A percentile compares a stretch with the other conserved stretches of the same genome.
Conservation (phyloP, 2,797 vertebrate genomes). For the Sebastes wilsoni region DNA sequence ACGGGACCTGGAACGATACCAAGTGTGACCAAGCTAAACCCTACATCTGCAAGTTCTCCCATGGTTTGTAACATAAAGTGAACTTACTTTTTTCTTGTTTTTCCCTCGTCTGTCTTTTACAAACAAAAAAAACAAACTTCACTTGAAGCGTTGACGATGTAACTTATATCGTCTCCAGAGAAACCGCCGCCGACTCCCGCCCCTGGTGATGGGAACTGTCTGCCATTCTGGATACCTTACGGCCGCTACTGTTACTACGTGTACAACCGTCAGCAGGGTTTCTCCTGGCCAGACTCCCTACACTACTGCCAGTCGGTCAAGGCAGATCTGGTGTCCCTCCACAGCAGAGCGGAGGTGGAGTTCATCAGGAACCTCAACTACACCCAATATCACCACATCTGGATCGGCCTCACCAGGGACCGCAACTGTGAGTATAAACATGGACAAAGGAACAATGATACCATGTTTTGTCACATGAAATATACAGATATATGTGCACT, state of each 20-base stretch:
- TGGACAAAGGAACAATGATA: background rate
- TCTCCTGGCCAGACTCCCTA: constrained; percentile 78
- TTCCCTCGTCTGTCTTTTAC: background rate
- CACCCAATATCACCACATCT: constrained; percentile 78
- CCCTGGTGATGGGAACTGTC: constrained; percentile 77
- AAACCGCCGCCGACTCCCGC: constrained; percentile 72
- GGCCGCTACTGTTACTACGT: constrained; percentile 79
- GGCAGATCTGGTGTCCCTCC: constrained; percentile 78
- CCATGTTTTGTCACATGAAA: background rate
- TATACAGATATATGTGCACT: background rate
- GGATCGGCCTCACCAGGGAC: constrained; percentile 84
- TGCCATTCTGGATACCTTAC: constrained; percentile 40
- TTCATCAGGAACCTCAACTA: constrained; percentile 78
- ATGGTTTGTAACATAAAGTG: constrained; percentile 60
- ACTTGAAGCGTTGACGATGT: background rate
- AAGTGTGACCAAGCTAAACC: constrained; percentile 71
- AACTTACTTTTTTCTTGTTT: accelerated
- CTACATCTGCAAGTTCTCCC: constrained; percentile 84
- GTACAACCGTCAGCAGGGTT: constrained; percentile 62
- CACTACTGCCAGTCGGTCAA: constrained; percentile 65
- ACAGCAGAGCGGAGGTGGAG: constrained; percentile 81
- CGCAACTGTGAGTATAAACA: constrained; percentile 70
- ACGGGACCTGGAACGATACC: constrained; percentile 87
- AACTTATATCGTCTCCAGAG: constrained; percentile 59
- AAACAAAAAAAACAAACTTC: background rate